These are phyloP conservation scores for Semicossyphus pulcher DNA, from an alignment of 2,113 vertebrate genomes.

Conservation along the genomic window DNA sequence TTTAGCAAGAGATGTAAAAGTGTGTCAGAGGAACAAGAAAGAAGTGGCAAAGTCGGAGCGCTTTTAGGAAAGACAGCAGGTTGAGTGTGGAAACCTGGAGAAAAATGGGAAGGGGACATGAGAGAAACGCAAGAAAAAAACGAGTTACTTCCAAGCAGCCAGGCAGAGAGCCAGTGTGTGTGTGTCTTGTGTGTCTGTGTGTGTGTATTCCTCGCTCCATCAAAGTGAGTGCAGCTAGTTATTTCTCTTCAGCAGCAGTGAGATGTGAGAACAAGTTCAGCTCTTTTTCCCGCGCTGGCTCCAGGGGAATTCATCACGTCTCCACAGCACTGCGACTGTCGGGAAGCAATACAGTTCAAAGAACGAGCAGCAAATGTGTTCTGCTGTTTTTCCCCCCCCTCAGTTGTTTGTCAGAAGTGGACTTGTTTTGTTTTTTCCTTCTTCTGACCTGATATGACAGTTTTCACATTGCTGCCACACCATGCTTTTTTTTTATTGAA, in stretches of 20 bases:
- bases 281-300: slow-evolving; percentile 63
- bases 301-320: slow-evolving; percentile 72
- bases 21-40: neutral
- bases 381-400: slow-evolving; percentile 40
- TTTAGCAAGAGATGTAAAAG: no score
- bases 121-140: slow-evolving; percentile 42
- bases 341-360: slow-evolving; percentile 64
- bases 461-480: neutral
- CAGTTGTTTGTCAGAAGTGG: slow-evolving; percentile 52
- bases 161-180: slow-evolving; percentile 33
- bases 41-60: neutral
- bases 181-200: slow-evolving; percentile 7
- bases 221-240: slow-evolving; percentile 77
- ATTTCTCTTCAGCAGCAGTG: slow-evolving; percentile 69
- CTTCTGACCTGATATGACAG: slow-evolving; percentile 1
- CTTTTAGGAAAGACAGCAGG: neutral
- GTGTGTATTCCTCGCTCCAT: slow-evolving; percentile 43
- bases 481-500: neutral
- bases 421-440: neutral
- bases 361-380: slow-evolving; percentile 49
- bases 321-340: slow-evolving; percentile 58
- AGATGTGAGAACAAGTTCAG: slow-evolving; percentile 74
- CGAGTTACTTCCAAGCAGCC: slow-evolving; percentile 50
- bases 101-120: slow-evolving; percentile 8
- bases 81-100: neutral